Evolutionary conservation across 2,113 vertebrate genomes (phyloP).

Genomic region (Dicaeum eximium): DNA sequence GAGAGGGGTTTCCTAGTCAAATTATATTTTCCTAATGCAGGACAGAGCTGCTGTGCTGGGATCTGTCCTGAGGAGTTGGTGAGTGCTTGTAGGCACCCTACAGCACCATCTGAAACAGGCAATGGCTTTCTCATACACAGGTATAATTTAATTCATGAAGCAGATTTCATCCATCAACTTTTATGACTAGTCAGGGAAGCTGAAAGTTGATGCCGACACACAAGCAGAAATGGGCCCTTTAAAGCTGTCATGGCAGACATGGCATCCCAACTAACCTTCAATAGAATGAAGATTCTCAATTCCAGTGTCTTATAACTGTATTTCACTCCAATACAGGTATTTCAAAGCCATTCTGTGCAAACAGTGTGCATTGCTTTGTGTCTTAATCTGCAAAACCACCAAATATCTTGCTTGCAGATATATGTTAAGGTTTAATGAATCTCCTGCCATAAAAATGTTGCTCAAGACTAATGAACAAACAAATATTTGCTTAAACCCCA

Average conservation of each 20-base stretch:
- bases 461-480: conserved; percentile 78
- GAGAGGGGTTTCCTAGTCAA: background rate
- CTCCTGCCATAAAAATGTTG: conserved; percentile 71
- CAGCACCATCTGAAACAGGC: background rate
- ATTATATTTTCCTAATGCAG: background rate
- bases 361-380: conserved; percentile 51
- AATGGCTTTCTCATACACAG: conserved; percentile 12
- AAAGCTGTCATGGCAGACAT: background rate
- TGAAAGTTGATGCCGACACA: conserved; percentile 50
- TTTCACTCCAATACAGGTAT: conserved; percentile 74
- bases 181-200: conserved; percentile 46
- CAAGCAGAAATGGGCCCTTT: background rate
- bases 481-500: conserved; percentile 75
- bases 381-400: conserved; percentile 73
- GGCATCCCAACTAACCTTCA: conserved; percentile 19
- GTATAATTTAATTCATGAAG: conserved; percentile 52
- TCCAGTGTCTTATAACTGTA: conserved; percentile 68
- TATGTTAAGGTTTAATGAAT: conserved; percentile 77
- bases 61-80: background rate
- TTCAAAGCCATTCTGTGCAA: conserved; percentile 66
- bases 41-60: background rate
- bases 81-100: background rate
- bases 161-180: conserved; percentile 46
- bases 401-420: conserved; percentile 51
- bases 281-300: conserved; percentile 67